Evolutionary conservation across 2,113 vertebrate species (phyloP).

Genomic region (Myotis davidii): DNA sequence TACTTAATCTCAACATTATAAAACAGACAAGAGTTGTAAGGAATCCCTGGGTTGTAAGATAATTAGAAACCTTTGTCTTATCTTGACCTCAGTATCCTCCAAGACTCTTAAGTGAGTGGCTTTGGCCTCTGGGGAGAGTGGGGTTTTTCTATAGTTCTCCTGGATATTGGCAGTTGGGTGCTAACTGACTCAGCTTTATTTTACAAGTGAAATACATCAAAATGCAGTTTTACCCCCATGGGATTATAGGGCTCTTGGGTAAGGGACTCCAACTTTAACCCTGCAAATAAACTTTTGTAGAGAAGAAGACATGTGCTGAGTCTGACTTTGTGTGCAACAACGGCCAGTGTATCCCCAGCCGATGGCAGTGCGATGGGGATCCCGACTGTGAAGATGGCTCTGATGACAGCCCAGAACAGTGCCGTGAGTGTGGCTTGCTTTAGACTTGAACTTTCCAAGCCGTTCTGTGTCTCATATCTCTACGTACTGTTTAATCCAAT

Average conservation of each 20-base stretch:
- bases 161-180: neutral
- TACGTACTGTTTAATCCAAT: neutral
- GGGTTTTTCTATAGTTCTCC: neutral
- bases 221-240: neutral
- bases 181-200: neutral
- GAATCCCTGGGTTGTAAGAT: neutral
- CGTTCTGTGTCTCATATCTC: neutral
- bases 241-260: neutral
- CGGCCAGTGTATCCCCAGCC: constrained; percentile 94
- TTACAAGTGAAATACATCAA: neutral
- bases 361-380: constrained; percentile 98
- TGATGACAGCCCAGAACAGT: constrained; percentile 93
- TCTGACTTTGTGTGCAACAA: constrained; percentile 94
- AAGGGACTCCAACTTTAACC: constrained; percentile 13
- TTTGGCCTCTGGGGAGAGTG: neutral
- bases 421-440: constrained; percentile 90
- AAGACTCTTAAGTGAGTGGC: neutral
- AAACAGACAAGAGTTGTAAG: neutral
- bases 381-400: constrained; percentile 96
- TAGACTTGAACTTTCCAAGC: neutral
- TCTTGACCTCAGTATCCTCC: neutral
- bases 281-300: constrained; percentile 80
- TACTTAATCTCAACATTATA: neutral
- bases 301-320: constrained; percentile 93
- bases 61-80: neutral